phyloP scores from a whole-genome alignment of 2,888 invertebrate genomes.

The Epirrhoe tristata region DNA sequence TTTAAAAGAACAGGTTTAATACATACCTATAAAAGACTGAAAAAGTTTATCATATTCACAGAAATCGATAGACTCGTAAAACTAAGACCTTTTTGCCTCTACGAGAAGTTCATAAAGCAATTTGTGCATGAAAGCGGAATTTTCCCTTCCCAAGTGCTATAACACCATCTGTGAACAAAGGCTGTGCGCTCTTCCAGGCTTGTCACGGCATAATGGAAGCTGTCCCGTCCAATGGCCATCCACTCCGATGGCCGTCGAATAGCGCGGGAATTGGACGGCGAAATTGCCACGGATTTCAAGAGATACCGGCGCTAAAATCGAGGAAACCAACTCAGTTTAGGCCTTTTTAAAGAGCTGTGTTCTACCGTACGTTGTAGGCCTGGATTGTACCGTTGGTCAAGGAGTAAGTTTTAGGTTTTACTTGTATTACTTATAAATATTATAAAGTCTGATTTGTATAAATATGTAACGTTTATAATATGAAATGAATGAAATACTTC shows the following conservation, averaged over 20 bases:
- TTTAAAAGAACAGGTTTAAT: background rate
- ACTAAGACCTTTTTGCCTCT: background rate
- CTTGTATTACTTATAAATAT: no score
- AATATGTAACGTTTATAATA: no score
- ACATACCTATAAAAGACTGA: no score
- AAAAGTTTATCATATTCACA: no score
- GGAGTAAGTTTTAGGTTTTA: no score
- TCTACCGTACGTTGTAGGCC: background rate
- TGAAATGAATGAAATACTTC: background rate
- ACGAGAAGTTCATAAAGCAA: background rate
- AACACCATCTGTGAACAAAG: constrained; percentile 12
- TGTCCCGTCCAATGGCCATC: constrained; percentile 31
- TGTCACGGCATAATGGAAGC: constrained; percentile 37
- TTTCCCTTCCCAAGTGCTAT: background rate
- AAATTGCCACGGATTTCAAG: constrained; percentile 23
- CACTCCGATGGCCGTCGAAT: constrained; percentile 28
- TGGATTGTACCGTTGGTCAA: no score
- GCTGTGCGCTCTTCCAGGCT: constrained; percentile 35
- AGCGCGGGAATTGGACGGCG: constrained; percentile 28
- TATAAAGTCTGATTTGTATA: no score
- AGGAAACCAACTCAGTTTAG: constrained; percentile 15
- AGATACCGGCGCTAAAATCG: constrained; percentile 13
- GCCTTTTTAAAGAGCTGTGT: constrained; percentile 1
- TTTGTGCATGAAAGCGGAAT: no score
- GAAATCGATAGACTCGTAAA: background rate